Evolutionary conservation across 1,140 invertebrate species (phyloP), one percentile per base, ranked within the genome.

Genomic region (Gonatopus flavifemur): DNA sequence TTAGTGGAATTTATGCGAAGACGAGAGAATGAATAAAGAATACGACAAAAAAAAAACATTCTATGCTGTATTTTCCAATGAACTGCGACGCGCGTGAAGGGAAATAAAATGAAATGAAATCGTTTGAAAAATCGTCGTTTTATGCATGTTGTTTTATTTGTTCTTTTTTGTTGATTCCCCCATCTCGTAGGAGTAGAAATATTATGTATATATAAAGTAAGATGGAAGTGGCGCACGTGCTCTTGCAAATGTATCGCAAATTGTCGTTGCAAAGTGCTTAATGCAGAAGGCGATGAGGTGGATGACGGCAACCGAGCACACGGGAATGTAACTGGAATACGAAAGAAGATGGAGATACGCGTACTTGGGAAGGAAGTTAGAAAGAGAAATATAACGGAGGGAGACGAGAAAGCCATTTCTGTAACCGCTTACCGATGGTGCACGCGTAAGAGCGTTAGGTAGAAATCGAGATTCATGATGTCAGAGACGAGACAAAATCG

Each of bases 191-290:
- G n/a, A n/a, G n/a, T n/a, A n/a, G n/a, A n/a, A n/a, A n/a, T n/a
- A n/a, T n/a, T n/a, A n/a, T n/a, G n/a, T n/a, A n/a, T n/a, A n/a
- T n/a, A n/a, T n/a, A n/a, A n/a, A 28, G 33, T 7, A 45, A 46
- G 38, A 57, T 44, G 52, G 42, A 53, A 40, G n/a, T n/a, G 32
- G 28, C 21, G 28, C 45, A 42, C 44, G 46, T 22, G 44, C 55
- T 51, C 59, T 62, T 62, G 66, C 67, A 77, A 78, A 77, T 78
- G 74, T 78, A 77, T 76, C 69, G 66, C 58, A 78, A 78, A 78
- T 78, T 76, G 76, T 77, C 70, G 66, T 66, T 64, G 64, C 67
- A 59, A 66, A 77, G 74, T 74, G 69, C 72, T 76, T 76, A 76
- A 77, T 77, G 73, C 63, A 67, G 57, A 59, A 62, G 62, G 59